Percentiles rank a stretch among this genome's conserved stretches.
These are phyloP conservation scores for Bombus soroeensis DNA, from an alignment of 1,140 invertebrate species.

Conservation along the genomic window DNA sequence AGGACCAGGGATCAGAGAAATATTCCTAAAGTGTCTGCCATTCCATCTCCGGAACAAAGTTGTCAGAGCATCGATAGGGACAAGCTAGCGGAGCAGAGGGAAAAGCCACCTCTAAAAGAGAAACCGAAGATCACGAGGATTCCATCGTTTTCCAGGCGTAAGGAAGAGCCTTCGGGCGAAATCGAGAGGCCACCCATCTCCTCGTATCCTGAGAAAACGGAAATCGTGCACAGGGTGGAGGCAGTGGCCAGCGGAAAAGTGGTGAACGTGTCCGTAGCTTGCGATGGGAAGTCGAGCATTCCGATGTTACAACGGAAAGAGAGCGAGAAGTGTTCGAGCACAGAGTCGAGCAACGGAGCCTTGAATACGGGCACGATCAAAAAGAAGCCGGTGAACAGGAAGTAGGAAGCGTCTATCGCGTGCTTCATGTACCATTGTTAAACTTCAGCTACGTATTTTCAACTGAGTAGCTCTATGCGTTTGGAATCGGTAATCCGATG, in stretches of 20 bases:
- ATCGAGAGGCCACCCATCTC: constrained; percentile 54
- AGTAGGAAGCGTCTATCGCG: constrained; percentile 47
- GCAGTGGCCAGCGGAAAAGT: constrained; percentile 54
- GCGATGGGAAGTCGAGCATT: constrained; percentile 68
- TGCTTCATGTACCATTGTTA: not conserved
- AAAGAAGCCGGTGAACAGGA: constrained; percentile 67
- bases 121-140: constrained; percentile 74
- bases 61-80: constrained; percentile 64
- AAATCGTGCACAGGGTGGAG: constrained; percentile 69
- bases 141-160: constrained; percentile 70
- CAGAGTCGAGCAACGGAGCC: constrained; percentile 65
- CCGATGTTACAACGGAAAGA: constrained; percentile 61
- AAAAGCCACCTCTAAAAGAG: constrained; percentile 69
- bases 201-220: constrained; percentile 66
- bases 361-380: constrained; percentile 74
- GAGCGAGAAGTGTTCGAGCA: constrained; percentile 59
- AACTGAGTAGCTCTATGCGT: not conserved
- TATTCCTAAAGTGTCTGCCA: constrained; percentile 80
- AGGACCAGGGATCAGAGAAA: constrained; percentile 75
- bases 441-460: not conserved
- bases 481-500: too few relatives aligned
- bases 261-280: constrained; percentile 33
- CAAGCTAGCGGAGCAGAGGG: constrained; percentile 53
- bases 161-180: constrained; percentile 58
- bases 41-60: constrained; percentile 74